Base-by-base conservation (phyloP, 1,140 invertebrate species). In the Zaprionus vittiger region DNA sequence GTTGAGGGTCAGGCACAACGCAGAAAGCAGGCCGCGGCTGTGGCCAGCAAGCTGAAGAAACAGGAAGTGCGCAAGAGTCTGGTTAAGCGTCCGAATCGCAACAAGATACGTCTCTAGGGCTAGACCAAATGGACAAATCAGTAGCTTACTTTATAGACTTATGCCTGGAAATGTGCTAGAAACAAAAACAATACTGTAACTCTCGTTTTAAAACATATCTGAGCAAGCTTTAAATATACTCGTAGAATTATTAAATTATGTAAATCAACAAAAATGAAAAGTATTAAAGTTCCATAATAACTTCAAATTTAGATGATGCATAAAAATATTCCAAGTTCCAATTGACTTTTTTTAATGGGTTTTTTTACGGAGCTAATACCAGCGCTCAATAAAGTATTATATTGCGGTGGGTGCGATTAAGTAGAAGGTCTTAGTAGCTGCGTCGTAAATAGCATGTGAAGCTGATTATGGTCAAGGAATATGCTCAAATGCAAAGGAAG, bases 31-130 rank as follows among this genome's bases (percentile, higher is more conserved):
- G 69, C 70, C 3, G 20, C 61, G n/a, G 67, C 68, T 7, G 59
- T 52, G 0, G 52, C 17, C 14, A 80, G 67, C 26, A 64, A 70
- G 17, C 31, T 59, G 2, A 68, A 63, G 14, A 80, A 91, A 26
- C n/a, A 63, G 4, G 49, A 62, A 0, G 69, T 63, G 0, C 80
- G 87, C 2, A 91, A 91, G 55, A 91, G 87, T 52, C 72, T 91
- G 14, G 73, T 91, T 1, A 91, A 77, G 67, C 72, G 87, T 31
- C 86, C 86, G 3, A 91, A 73, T 62, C 83, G 86, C 22, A 91
- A 91, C 15, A 91, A 91, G 76, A 91, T 91, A 60, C 73, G 86
- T 5, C 76, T 91, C n/a, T 83, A 61, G 68, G 20, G 12, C 7
- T 1, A 22, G 7, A 17, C 15, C 34, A 37, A 28, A 22, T 28